Evolutionary conservation across 1,140 invertebrate genomes (phyloP).

Genomic region (Eriocheir sinensis): DNA sequence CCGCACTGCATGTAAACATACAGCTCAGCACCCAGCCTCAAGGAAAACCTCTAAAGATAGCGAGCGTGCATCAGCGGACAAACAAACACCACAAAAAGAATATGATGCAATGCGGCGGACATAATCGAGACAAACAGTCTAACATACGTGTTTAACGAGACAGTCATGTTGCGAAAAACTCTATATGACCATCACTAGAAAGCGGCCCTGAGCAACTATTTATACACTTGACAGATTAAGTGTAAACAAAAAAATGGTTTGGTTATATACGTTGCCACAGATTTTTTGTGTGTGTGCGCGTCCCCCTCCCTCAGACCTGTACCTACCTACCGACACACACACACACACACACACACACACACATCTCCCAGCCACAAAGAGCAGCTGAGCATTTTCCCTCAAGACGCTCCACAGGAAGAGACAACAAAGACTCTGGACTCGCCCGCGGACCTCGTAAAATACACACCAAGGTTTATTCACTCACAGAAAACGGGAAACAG

Average conservation of each 20-base stretch:
- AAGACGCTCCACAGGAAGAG: slow-evolving; percentile 7
- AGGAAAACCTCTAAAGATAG: no score
- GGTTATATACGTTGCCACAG: not conserved
- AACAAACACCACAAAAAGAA: not conserved
- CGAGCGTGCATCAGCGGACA: not conserved
- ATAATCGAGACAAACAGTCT: not conserved
- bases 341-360: slow-evolving; percentile 12
- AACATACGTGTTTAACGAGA: not conserved
- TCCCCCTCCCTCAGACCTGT: not conserved
- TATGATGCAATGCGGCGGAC: not conserved
- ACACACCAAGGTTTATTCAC: slow-evolving; percentile 15
- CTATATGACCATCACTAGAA: not conserved
- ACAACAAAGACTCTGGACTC: not conserved
- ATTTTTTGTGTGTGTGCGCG: not conserved
- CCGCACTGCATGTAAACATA: not conserved
- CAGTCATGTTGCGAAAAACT: not conserved
- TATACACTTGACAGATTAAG: not conserved
- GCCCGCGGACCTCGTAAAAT: slow-evolving; percentile 19
- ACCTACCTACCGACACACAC: not conserved
- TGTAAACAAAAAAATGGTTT: no score
- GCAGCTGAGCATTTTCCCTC: not conserved
- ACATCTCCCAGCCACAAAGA: not conserved
- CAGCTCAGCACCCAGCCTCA: no score
- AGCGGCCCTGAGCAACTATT: not conserved
- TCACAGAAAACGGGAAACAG: slow-evolving; percentile 4